These are phyloP conservation scores for Philereme transversata DNA, from an alignment of 2,888 invertebrate species.

Conservation along the genomic window DNA sequence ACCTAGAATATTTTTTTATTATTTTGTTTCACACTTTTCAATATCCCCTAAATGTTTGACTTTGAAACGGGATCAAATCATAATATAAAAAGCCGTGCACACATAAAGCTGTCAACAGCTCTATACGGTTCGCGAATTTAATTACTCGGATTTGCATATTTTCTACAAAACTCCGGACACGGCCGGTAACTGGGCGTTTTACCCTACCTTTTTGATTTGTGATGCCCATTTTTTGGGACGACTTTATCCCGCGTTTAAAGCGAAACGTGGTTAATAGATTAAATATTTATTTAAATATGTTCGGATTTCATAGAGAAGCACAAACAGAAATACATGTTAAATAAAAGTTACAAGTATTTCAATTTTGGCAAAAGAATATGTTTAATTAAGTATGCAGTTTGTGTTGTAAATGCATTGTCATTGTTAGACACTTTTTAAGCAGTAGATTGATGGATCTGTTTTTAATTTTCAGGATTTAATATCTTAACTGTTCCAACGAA, in stretches of 20 bases:
- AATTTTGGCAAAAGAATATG: too few species aligned
- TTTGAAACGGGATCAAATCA: slow-evolving; percentile 16
- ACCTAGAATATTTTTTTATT: too few species aligned
- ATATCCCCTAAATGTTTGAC: slow-evolving; percentile 6
- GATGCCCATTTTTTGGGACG: slow-evolving; percentile 41
- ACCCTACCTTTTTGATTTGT: slow-evolving; percentile 61
- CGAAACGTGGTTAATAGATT: slow-evolving; percentile 37
- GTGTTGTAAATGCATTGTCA: too few species aligned
- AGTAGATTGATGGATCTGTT: too few species aligned
- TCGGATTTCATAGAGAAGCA: slow-evolving; percentile 8
- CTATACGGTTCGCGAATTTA: slow-evolving; percentile 65
- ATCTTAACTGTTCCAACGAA: too few species aligned
- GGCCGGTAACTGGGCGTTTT: slow-evolving; percentile 50
- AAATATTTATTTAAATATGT: slow-evolving; percentile 21
- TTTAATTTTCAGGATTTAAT: too few species aligned
- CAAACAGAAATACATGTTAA: too few species aligned
- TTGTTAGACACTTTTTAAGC: too few species aligned
- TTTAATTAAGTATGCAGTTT: too few species aligned
- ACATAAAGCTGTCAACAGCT: slow-evolving; percentile 60
- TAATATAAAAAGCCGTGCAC: slow-evolving; percentile 26
- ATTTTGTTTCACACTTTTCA: neutral
- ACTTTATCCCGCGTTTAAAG: slow-evolving; percentile 29
- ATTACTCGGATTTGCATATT: slow-evolving; percentile 73
- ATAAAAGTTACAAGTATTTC: too few species aligned
- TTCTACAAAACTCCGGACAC: slow-evolving; percentile 51